These are phyloP conservation scores for Drosophila robusta DNA, from an alignment of 2,888 invertebrate species.

Conservation along the genomic window DNA sequence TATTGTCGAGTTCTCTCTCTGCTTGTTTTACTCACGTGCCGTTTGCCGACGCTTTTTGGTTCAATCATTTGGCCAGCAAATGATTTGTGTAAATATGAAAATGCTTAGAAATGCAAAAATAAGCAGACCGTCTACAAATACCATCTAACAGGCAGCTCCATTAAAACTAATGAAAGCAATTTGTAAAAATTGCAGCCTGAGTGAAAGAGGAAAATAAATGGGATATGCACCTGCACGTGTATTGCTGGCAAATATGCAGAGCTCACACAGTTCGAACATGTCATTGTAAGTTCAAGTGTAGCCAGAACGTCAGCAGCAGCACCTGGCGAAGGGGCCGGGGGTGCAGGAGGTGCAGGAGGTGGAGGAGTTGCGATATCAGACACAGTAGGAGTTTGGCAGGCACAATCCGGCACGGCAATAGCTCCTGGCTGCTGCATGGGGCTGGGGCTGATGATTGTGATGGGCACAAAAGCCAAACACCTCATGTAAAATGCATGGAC, in stretches of 20 bases:
- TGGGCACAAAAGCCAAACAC: slow-evolving; percentile 83
- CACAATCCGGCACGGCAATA: background rate
- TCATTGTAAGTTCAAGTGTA: slow-evolving; percentile 80
- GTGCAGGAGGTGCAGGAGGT: slow-evolving; percentile 10
- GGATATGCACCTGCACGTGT: slow-evolving; percentile 35
- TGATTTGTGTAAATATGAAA: slow-evolving; percentile 38
- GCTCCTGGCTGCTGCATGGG: slow-evolving; percentile 31
- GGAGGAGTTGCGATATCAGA: slow-evolving; percentile 6
- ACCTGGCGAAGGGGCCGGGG: slow-evolving; percentile 14
- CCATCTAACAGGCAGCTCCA: slow-evolving; percentile 45
- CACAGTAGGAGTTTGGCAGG: slow-evolving; percentile 5
- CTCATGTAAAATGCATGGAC: slow-evolving; percentile 83
- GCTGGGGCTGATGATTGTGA: slow-evolving; percentile 59
- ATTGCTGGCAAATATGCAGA: slow-evolving; percentile 66
- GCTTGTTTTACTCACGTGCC: background rate
- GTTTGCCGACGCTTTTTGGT: background rate
- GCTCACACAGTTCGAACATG: slow-evolving; percentile 66
- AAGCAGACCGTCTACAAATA: slow-evolving; percentile 36
- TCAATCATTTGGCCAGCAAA: slow-evolving; percentile 3
- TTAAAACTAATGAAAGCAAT: slow-evolving; percentile 78
- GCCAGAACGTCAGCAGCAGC: slow-evolving; percentile 40
- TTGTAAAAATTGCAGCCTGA: slow-evolving; percentile 44
- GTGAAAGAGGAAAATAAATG: slow-evolving; percentile 35
- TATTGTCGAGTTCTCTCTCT: background rate
- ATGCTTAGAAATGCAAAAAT: slow-evolving; percentile 40